Evolutionary conservation across 2,888 invertebrate genomes (phyloP), one percentile per base, ranked within the genome.

Genomic region (Apamea epomidion): DNA sequence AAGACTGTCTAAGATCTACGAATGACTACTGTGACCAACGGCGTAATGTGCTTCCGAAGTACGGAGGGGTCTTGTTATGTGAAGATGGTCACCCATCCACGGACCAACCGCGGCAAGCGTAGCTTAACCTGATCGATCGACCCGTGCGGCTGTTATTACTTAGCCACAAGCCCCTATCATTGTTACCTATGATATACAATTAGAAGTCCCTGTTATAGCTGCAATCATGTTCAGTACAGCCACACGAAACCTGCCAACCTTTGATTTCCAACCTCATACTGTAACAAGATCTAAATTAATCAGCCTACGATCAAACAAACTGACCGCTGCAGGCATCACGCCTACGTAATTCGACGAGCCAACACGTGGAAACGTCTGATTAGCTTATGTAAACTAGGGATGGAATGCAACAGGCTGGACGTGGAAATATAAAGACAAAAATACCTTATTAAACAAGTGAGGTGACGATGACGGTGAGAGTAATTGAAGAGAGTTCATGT

Each of bases 351-450:
- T 48, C 7, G 16, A 60, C 14, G 42, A 42, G 21, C 51, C 45
- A 37, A 65, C 45, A 58, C 69, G 32, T 74, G 32, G 32, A 25
- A 29, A 18, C 8, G 14, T 76, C 60, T 74, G 65, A 80, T 84
- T 84, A 71, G 65, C 54, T 80, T 54, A 76, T 76, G 62, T 45
- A 48, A 18, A 62, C 29, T 83, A 70, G 51, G 51, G 51, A 18
- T 51, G 51, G 18, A 51, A 18, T 51, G 21, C 21, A 21, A 51
- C 51, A 70, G 51, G 25, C 25, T 14, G 25, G 25, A 65, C 14
- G 4, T 14, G n/a, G 14, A 68, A 69, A n/a, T 54, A n/a, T 21
- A 65, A n/a, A n/a, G 3, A 25, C 8, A 25, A 67, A 45, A 45
- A 45, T 45, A 45, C 45, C 14, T 45, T 12, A 45, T 12, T 45